Conservation (phyloP, 2,113 vertebrate genomes). For the Nematolebias whitei region DNA sequence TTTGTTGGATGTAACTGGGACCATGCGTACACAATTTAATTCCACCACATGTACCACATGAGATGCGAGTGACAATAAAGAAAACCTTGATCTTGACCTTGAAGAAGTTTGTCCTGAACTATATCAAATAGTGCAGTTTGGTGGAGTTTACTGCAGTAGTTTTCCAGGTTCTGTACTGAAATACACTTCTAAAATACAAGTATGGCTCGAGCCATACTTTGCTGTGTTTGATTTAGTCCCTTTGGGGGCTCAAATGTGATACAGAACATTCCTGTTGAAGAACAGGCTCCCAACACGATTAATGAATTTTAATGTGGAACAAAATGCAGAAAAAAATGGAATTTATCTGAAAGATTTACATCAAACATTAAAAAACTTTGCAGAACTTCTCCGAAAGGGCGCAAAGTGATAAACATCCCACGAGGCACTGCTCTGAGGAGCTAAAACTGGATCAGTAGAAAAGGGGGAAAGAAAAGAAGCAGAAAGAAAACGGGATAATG, state of each 20-base stretch:
- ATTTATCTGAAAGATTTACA: conserved; percentile 3
- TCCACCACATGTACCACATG: too few relatives aligned
- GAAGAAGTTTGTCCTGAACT: too few relatives aligned
- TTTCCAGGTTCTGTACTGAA: too few relatives aligned
- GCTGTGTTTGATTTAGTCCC: conserved; percentile 4
- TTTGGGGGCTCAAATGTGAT: conserved; percentile 1
- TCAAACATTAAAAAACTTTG: conserved; percentile 6
- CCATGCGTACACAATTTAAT: too few relatives aligned
- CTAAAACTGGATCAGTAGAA: conserved; percentile 3
- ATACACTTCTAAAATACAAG: too few relatives aligned
- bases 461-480: background rate
- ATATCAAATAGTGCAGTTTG: too few relatives aligned
- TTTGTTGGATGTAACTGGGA: too few relatives aligned
- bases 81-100: too few relatives aligned
- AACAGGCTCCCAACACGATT: background rate
- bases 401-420: conserved; percentile 7
- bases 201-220: too few relatives aligned
- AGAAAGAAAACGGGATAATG: conserved; percentile 1
- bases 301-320: background rate
- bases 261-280: background rate
- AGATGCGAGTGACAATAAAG: too few relatives aligned
- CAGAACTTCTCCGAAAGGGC: conserved; percentile 18
- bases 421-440: background rate
- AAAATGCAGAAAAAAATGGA: background rate
- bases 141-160: too few relatives aligned